Conservation (phyloP, 2,113 vertebrate genomes). For the Prionailurus bengalensis region DNA sequence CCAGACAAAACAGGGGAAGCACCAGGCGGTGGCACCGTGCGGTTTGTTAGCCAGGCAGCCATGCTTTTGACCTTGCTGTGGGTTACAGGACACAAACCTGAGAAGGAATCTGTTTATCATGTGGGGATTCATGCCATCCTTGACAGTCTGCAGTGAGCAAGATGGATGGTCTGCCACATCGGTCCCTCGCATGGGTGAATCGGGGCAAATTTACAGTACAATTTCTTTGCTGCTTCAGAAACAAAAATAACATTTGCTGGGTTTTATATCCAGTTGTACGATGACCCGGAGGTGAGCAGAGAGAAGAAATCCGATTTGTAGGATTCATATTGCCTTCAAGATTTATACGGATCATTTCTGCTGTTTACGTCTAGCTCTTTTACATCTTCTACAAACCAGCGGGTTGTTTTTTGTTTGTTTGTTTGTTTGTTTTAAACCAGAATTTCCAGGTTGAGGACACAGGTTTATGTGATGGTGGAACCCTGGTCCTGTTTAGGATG, state of each 20-base stretch:
- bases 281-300: conserved; percentile 83
- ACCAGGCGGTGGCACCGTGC: conserved; percentile 4
- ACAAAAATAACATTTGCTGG: conserved; percentile 87
- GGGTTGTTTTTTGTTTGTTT: neutral
- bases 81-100: conserved; percentile 91
- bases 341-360: conserved; percentile 76
- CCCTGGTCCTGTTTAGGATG: neutral
- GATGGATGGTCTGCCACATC: conserved; percentile 91
- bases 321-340: conserved; percentile 79
- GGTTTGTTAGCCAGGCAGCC: conserved; percentile 85
- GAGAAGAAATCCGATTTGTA: conserved; percentile 84
- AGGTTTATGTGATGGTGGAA: neutral
- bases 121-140: conserved; percentile 87
- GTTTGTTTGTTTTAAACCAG: conserved; percentile 16
- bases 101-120: conserved; percentile 91
- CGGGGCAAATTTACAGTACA: conserved; percentile 88
- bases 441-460: conserved; percentile 58
- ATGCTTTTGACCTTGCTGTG: conserved; percentile 89
- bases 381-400: conserved; percentile 66
- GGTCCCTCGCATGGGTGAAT: conserved; percentile 89
- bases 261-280: conserved; percentile 80
- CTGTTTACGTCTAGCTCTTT: conserved; percentile 59
- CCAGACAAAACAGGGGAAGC: conserved; percentile 78
- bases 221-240: conserved; percentile 84
- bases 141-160: conserved; percentile 90